Evolutionary conservation across 2,888 invertebrate genomes (phyloP).

Genomic region (Cinara cedri): DNA sequence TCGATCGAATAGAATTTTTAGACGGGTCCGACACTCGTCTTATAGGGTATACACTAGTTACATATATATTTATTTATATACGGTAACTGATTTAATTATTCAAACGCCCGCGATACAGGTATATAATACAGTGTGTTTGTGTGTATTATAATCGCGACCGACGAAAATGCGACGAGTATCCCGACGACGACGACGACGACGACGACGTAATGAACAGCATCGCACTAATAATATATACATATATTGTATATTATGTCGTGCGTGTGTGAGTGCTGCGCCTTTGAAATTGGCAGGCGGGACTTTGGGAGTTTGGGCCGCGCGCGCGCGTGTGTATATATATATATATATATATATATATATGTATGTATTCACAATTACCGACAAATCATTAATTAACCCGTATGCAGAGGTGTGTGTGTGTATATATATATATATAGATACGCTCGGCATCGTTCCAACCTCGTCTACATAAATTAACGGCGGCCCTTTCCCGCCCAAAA

Average conservation of each 20-base stretch:
- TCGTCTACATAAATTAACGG: conserved; percentile 39
- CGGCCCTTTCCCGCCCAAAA: conserved; percentile 6
- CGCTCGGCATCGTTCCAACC: conserved; percentile 37
- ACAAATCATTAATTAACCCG: conserved; percentile 33
- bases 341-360: too few species aligned
- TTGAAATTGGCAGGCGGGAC: conserved; percentile 15
- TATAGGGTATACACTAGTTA: too few species aligned
- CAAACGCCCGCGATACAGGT: neutral
- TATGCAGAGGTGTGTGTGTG: neutral
- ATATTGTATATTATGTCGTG: neutral
- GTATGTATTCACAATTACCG: conserved; percentile 24
- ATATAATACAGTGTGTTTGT: neutral
- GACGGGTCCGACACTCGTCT: neutral
- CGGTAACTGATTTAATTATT: conserved; percentile 20
- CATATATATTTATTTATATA: neutral
- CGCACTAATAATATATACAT: conserved; percentile 24
- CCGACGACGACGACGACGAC: neutral
- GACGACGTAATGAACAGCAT: neutral
- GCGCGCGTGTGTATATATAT: too few species aligned
- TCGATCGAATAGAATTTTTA: too few species aligned
- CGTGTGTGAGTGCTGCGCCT: neutral
- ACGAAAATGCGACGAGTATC: conserved; percentile 7
- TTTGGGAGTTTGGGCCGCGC: conserved; percentile 15
- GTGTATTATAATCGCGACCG: too few species aligned
- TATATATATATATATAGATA: neutral